Percentiles rank a stretch among this genome's conserved stretches.
phyloP scores from a whole-genome alignment of 1,140 invertebrate species.

The Eulimnadia texana region DNA sequence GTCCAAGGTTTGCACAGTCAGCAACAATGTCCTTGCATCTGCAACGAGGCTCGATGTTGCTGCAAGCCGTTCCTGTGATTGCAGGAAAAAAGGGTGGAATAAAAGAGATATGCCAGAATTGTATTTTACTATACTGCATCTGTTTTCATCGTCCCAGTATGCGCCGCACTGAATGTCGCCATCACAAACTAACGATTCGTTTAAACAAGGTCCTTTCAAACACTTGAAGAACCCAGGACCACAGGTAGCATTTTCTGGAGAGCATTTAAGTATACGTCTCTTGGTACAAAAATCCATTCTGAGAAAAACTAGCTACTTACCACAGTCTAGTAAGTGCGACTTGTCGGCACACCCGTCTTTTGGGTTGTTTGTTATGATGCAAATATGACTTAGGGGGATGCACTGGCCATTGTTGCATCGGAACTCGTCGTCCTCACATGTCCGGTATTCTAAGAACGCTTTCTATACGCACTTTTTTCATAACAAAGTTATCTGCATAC shows the following conservation, averaged over 20 bases:
- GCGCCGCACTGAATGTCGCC: constrained; percentile 28
- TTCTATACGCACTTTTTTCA: too few relatives aligned
- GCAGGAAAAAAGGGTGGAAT: not conserved
- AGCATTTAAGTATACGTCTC: not conserved
- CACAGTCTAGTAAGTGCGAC: constrained; percentile 32
- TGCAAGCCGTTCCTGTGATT: not conserved
- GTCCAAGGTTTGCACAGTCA: constrained; percentile 25
- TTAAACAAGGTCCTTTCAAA: constrained; percentile 25
- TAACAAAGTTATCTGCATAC: constrained; percentile 22
- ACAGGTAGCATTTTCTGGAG: constrained; percentile 19
- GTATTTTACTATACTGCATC: constrained; percentile 24
- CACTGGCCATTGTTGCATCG: constrained; percentile 28
- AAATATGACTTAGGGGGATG: constrained; percentile 22
- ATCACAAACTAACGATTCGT: constrained; percentile 28
- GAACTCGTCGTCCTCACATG: constrained; percentile 25
- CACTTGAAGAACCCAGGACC: constrained; percentile 24
- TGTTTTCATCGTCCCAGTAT: constrained; percentile 31
- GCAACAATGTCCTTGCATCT: constrained; percentile 27
- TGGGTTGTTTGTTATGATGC: constrained; percentile 22
- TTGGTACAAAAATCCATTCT: not conserved
- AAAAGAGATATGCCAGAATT: not conserved
- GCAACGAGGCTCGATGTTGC: constrained; percentile 19
- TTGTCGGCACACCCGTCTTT: constrained; percentile 30
- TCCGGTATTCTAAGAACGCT: not conserved
- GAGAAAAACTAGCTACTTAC: constrained; percentile 31